Evolutionary conservation across 2,797 vertebrate genomes (phyloP).

Genomic region (Betta splendens): DNA sequence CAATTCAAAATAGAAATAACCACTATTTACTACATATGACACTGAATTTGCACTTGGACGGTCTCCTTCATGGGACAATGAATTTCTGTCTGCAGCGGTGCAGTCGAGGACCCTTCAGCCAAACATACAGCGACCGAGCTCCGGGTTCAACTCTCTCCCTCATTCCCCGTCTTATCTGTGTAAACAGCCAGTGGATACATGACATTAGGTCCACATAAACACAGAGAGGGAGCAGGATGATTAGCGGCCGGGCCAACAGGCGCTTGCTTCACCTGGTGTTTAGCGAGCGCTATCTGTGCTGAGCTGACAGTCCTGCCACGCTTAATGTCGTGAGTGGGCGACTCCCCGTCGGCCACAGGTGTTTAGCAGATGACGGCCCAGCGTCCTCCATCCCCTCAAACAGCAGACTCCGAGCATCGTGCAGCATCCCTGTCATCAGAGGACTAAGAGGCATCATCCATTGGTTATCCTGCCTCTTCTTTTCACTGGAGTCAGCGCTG

Average conservation of each 20-base stretch:
- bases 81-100: background rate
- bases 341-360: slow-evolving; percentile 47
- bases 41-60: too few relatives aligned
- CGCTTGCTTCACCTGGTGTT: slow-evolving; percentile 55
- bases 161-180: slow-evolving; percentile 37
- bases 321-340: slow-evolving; percentile 35
- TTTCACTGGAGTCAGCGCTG: slow-evolving; percentile 66
- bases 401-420: slow-evolving; percentile 34
- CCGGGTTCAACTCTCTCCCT: slow-evolving; percentile 20
- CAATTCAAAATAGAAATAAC: slow-evolving; percentile 3
- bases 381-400: slow-evolving; percentile 37
- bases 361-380: slow-evolving; percentile 49
- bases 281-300: slow-evolving; percentile 63
- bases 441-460: slow-evolving; percentile 42
- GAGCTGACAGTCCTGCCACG: slow-evolving; percentile 46
- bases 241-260: slow-evolving; percentile 43
- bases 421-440: slow-evolving; percentile 55
- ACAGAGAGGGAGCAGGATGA: slow-evolving; percentile 31
- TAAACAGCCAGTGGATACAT: slow-evolving; percentile 49
- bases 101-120: slow-evolving; percentile 6
- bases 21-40: too few relatives aligned
- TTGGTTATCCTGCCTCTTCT: slow-evolving; percentile 35
- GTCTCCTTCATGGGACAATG: slow-evolving; percentile 15
- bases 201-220: slow-evolving; percentile 60
- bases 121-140: slow-evolving; percentile 11